phyloP scores from a whole-genome alignment of 2,113 vertebrate genomes.

The Lophotis ruficrista region DNA sequence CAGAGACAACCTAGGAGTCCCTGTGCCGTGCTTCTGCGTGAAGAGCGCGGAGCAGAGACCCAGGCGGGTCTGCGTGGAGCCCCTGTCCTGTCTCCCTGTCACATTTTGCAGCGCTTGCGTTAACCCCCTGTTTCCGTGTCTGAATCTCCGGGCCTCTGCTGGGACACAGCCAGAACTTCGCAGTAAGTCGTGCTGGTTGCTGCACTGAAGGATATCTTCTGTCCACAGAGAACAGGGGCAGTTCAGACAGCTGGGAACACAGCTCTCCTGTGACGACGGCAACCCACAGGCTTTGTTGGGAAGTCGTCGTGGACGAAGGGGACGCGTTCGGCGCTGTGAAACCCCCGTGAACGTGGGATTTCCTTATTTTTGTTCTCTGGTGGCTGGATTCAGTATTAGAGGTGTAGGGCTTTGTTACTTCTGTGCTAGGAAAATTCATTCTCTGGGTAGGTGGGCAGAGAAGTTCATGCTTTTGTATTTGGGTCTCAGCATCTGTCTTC shows the following conservation, averaged over 20 bases:
- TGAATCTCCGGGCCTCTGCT: background rate
- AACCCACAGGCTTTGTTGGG: background rate
- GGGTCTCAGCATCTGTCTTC: background rate
- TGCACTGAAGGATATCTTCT: background rate
- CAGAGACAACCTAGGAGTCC: background rate
- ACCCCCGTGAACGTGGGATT: background rate
- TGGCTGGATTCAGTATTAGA: background rate
- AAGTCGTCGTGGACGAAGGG: background rate
- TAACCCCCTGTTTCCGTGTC: background rate
- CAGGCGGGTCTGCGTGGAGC: background rate
- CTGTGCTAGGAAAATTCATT: background rate
- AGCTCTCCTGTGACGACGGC: background rate
- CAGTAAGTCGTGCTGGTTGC: background rate
- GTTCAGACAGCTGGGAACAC: background rate
- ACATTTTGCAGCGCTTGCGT: background rate
- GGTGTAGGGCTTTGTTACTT: background rate
- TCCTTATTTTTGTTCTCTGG: background rate
- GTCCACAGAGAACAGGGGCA: background rate
- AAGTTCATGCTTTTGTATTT: background rate
- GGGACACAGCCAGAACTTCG: no score
- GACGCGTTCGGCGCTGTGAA: background rate
- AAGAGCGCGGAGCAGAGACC: background rate
- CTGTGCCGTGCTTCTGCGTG: background rate
- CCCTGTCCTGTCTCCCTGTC: background rate
- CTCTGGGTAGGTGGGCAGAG: background rate